These are phyloP conservation scores for Colletes gigas DNA, from an alignment of 1,140 invertebrate genomes.

Conservation along the genomic window DNA sequence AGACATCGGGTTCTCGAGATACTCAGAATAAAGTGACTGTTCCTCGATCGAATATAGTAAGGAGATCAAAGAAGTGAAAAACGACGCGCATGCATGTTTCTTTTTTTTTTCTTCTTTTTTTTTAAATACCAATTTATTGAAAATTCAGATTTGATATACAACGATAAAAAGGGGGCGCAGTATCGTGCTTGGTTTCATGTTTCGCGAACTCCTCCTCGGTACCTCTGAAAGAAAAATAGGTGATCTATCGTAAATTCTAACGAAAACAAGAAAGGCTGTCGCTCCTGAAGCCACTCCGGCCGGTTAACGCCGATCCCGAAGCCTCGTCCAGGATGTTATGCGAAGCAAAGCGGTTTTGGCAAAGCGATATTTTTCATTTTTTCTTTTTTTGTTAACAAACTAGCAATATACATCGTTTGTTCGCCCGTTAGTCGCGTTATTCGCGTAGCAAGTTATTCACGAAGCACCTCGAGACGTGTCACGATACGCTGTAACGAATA, in stretches of 20 bases:
- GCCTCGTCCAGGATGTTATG: conserved; percentile 54
- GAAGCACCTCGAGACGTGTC: conserved; percentile 27
- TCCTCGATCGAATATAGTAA: too few relatives aligned
- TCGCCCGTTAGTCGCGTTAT: conserved; percentile 31
- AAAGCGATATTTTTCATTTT: not conserved
- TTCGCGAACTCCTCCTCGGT: conserved; percentile 33
- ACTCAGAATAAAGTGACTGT: too few relatives aligned
- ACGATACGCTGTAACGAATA: conserved; percentile 31
- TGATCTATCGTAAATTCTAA: conserved; percentile 45
- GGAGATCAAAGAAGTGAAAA: not conserved
- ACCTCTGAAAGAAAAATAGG: conserved; percentile 71
- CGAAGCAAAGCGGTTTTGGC: conserved; percentile 61
- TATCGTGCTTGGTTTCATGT: conserved; percentile 37
- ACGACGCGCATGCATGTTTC: not conserved
- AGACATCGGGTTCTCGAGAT: too few relatives aligned
- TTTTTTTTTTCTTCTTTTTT: conserved; percentile 33
- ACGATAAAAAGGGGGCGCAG: conserved; percentile 57
- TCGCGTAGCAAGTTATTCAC: conserved; percentile 33
- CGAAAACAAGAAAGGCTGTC: conserved; percentile 33
- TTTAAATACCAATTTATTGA: conserved; percentile 70
- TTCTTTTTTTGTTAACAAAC: conserved; percentile 27
- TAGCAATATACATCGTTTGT: conserved; percentile 26
- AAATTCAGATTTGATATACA: conserved; percentile 71
- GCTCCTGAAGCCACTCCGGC: conserved; percentile 33
- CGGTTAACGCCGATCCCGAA: conserved; percentile 32